Base-by-base conservation (phyloP, 2,888 invertebrate genomes). In the Germaria angustata region DNA sequence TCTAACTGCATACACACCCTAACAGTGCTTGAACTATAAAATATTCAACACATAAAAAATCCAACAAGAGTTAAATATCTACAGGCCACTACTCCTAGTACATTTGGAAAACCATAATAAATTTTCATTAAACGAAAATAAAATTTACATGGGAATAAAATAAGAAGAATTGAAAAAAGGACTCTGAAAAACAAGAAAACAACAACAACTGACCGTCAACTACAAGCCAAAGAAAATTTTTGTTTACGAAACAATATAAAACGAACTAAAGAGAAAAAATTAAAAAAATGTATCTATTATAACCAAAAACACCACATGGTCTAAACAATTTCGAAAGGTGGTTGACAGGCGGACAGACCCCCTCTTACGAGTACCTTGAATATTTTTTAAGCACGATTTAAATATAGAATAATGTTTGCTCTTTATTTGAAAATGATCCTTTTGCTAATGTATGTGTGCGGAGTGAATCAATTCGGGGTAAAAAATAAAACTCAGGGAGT, bases 71-170 rank as follows among this genome's bases (percentile, higher is more conserved):
- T 34, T 15, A 53, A n/a, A 28, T n/a, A 9, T 32, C 7, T 15
- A 51, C 51, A n/a, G 7, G 8, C 8, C 53, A 53, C 24, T n/a
- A 24, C 32, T 32, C 28, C 13, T n/a, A 34, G 34, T 17, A 11
- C 57, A 20, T 39, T 59, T 59, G 22, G 13, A 55, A 41, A 68
- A 51, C 49, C 49, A 77, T 59, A 77, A 68, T 59, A 59, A 68
- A 59, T 77, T 66, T 66, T 66, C 28, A 68, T 76, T 66, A 73
- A 28, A 72, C 36, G 9, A 32, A 61, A 73, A 17, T 61, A 44
- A 44, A 73, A 63, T 20, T 28, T 13, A 41, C 17, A 32, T 22
- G 34, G 28, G 17, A 72, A 36, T 41, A 55, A 41, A 36, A 44
- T n/a, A 34, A 17, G 46, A 28, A 15, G 20, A 57, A 15, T 34